Evolutionary conservation across 2,797 vertebrate species (phyloP).

Genomic region (Lutjanus argentimaculatus): DNA sequence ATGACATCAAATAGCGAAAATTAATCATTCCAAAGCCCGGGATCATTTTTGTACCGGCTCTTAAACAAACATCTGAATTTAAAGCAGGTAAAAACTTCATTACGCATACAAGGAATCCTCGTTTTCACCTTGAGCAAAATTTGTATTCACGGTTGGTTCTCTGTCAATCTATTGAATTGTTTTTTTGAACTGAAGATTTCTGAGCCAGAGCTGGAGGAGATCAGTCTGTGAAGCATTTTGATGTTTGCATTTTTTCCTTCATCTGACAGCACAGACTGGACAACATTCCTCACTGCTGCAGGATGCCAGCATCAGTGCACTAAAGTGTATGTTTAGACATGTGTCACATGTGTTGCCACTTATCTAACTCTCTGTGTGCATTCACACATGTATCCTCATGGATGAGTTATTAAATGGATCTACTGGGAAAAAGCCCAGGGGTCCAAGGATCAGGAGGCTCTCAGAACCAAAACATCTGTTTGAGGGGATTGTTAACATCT

Average conservation of each 20-base stretch:
- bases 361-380: neutral
- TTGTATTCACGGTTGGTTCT: conserved; percentile 27
- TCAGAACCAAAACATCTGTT: neutral
- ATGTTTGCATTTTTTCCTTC: conserved; percentile 42
- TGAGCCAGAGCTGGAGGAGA: conserved; percentile 15
- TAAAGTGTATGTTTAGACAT: neutral
- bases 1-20: conserved; percentile 46
- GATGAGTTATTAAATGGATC: conserved; percentile 9
- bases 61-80: conserved; percentile 32
- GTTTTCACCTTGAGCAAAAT: conserved; percentile 34
- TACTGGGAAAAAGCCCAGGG: neutral
- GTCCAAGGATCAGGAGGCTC: neutral
- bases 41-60: conserved; percentile 1
- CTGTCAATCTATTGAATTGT: conserved; percentile 17
- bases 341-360: neutral
- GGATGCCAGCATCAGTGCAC: neutral
- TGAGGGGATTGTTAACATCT: neutral
- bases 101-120: conserved; percentile 9
- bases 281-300: conserved; percentile 24
- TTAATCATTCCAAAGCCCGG: conserved; percentile 8
- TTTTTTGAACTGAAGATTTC: conserved; percentile 19
- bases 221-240: conserved; percentile 17
- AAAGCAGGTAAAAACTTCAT: conserved; percentile 18
- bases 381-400: neutral
- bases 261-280: conserved; percentile 31